These are phyloP conservation scores for Drosophila rufa DNA, from an alignment of 1,140 invertebrate genomes.

Conservation along the genomic window DNA sequence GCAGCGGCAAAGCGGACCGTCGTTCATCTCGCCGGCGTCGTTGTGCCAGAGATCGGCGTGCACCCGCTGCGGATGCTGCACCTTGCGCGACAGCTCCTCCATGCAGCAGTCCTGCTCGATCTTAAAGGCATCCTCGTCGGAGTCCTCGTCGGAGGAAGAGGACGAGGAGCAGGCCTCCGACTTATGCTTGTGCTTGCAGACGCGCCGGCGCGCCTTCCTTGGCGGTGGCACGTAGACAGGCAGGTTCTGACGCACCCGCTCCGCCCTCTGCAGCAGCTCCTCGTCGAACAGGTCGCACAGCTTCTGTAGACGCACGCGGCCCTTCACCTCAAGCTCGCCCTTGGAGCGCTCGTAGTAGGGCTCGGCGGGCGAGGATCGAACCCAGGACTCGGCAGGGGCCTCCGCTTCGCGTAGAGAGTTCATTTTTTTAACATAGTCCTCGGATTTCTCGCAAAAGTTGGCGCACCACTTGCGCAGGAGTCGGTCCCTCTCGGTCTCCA, in stretches of 20 bases:
- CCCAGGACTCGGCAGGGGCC: constrained; percentile 90
- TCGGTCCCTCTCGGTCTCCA: constrained; percentile 75
- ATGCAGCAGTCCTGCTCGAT: constrained; percentile 93
- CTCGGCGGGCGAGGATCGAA: constrained; percentile 94
- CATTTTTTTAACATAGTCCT: constrained; percentile 90
- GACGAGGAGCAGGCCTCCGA: constrained; percentile 86
- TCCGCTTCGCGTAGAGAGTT: constrained; percentile 88
- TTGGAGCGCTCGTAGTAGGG: constrained; percentile 91
- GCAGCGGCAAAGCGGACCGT: constrained; percentile 98
- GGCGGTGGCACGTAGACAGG: constrained; percentile 89
- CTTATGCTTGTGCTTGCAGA: constrained; percentile 89
- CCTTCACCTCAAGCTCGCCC: constrained; percentile 87
- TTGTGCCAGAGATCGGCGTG: constrained; percentile 99
- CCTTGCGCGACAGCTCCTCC: constrained; percentile 95
- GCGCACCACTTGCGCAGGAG: constrained; percentile 87
- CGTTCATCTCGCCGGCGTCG: constrained; percentile 98
- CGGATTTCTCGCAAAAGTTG: constrained; percentile 90
- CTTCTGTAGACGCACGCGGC: constrained; percentile 88
- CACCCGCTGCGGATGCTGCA: constrained; percentile 95
- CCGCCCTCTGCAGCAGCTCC: constrained; percentile 89
- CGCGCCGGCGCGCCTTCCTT: constrained; percentile 88
- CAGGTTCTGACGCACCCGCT: constrained; percentile 87
- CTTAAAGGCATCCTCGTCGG: constrained; percentile 88
- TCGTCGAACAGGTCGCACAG: constrained; percentile 91
- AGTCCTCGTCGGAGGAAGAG: constrained; percentile 86